phyloP scores from a whole-genome alignment of 2,888 invertebrate species.

The Melitaea athalia region DNA sequence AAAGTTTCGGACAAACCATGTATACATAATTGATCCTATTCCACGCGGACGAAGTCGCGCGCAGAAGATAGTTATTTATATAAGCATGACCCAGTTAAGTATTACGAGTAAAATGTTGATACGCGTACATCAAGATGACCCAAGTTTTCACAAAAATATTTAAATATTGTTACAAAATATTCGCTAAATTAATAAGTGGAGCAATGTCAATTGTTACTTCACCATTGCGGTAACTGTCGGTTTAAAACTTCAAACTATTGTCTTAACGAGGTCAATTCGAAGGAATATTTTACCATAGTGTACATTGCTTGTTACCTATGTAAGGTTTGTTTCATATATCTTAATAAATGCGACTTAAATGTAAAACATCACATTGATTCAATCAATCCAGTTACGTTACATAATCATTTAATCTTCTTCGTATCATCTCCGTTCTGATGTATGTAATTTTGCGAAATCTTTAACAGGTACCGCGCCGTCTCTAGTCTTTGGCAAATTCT shows the following conservation, averaged over 20 bases:
- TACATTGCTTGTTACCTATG: background rate
- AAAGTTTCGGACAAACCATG: no score
- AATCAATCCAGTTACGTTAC: background rate
- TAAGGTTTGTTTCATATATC: background rate
- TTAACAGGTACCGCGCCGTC: no score
- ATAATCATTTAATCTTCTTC: no score
- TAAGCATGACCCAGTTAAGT: background rate
- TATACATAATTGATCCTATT: no score
- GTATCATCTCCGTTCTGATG: no score
- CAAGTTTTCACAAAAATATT: background rate
- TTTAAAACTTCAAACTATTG: background rate
- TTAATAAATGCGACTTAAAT: background rate
- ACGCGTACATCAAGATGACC: constrained; percentile 3
- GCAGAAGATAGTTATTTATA: no score
- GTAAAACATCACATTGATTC: background rate
- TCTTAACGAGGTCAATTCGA: constrained; percentile 5
- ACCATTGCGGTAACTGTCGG: background rate
- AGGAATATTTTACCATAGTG: background rate
- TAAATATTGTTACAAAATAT: constrained; percentile 6
- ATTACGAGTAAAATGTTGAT: background rate
- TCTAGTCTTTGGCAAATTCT: no score
- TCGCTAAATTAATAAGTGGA: constrained; percentile 22
- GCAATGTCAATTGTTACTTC: constrained; percentile 37
- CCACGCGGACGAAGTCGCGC: no score
- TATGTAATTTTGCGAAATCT: no score